A percentile compares a stretch with the other conserved stretches of the same genome.
Conservation (phyloP, 2,113 vertebrate species). For the Oostethus manadensis region DNA sequence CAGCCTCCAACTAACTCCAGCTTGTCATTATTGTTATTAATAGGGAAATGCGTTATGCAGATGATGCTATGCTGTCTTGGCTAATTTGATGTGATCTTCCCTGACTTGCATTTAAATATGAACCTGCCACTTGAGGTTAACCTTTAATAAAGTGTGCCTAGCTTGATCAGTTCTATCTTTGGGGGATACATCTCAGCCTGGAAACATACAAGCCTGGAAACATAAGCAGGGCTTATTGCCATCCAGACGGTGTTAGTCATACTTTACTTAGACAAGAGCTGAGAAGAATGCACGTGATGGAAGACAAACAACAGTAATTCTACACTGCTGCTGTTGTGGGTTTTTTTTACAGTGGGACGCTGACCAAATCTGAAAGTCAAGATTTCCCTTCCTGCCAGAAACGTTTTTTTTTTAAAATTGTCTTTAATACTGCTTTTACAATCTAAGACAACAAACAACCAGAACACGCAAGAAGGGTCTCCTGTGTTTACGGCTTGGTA, state of each 20-base stretch:
- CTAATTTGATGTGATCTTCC: conserved; percentile 32
- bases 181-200: conserved; percentile 20
- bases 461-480: too few relatives aligned
- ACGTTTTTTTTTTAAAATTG: not conserved
- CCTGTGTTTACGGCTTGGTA: too few relatives aligned
- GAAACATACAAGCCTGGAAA: conserved; percentile 15
- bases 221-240: conserved; percentile 9
- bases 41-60: not conserved
- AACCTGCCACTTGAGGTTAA: conserved; percentile 24
- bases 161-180: conserved; percentile 13
- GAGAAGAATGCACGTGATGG: conserved; percentile 2
- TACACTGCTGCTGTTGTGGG: conserved; percentile 36
- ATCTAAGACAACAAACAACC: too few relatives aligned
- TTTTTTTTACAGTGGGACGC: conserved; percentile 47
- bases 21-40: conserved; percentile 7
- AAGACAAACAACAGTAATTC: conserved; percentile 56
- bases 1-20: conserved; percentile 6
- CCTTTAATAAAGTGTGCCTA: conserved; percentile 12
- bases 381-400: not conserved
- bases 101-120: conserved; percentile 28
- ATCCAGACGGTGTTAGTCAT: conserved; percentile 22
- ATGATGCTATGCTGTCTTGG: conserved; percentile 6
- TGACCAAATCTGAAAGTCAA: conserved; percentile 39
- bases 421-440: too few relatives aligned
- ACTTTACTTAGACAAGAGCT: not conserved